Percentiles rank a stretch among this genome's conserved stretches.
Evolutionary conservation across 1,140 invertebrate genomes (phyloP).

Genomic region (Drosophila dunni): DNA sequence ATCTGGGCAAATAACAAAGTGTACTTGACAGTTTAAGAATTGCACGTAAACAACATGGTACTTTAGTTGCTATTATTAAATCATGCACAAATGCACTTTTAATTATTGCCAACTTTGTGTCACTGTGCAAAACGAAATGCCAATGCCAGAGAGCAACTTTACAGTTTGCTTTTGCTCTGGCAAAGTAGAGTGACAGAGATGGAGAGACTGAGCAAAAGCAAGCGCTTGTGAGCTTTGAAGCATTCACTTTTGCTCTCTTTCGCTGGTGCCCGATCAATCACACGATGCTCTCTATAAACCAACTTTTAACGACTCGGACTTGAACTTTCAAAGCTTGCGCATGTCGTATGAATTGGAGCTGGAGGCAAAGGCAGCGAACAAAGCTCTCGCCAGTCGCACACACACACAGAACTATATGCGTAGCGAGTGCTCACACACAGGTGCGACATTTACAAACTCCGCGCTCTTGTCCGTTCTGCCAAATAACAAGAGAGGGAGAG

Average conservation of each 20-base stretch:
- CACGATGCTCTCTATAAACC: conserved; percentile 24
- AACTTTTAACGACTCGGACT: conserved; percentile 5
- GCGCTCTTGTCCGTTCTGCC: neutral
- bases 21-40: neutral
- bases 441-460: conserved; percentile 35
- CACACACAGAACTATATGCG: neutral
- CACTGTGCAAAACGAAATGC: conserved; percentile 40
- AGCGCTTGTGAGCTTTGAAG: conserved; percentile 26
- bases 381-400: conserved; percentile 13
- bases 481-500: conserved; percentile 4
- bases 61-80: neutral
- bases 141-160: conserved; percentile 8
- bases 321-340: conserved; percentile 8
- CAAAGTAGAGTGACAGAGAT: conserved; percentile 1
- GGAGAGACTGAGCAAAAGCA: neutral
- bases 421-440: neutral
- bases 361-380: neutral
- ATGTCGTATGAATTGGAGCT: conserved; percentile 15
- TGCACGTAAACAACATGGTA: neutral
- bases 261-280: conserved; percentile 51
- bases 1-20: neutral
- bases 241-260: neutral
- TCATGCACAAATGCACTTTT: neutral
- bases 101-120: neutral
- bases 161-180: conserved; percentile 12